Evolutionary conservation across 2,888 invertebrate species (phyloP), one percentile per base, ranked within the genome.

Genomic region (Microctonus hyperodae): DNA sequence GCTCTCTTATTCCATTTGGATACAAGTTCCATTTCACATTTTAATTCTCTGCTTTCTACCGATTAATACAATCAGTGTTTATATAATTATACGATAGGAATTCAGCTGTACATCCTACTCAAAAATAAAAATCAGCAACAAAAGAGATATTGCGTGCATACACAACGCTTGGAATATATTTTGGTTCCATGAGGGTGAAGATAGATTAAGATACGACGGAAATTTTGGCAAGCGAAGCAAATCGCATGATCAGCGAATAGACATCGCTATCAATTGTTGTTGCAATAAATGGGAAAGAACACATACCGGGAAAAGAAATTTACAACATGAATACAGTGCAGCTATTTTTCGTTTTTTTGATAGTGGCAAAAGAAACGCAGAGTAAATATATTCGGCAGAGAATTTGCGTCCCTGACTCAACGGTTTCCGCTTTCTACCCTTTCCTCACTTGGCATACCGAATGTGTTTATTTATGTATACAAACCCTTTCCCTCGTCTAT

Each of bases 181-280:
- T n/a, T 53, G 28, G 37, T 50, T 58, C 9, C 37, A 57, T 23
- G 51, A 31, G 44, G 23, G 37, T 37, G 57, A 66, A 53, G 35
- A 1, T 13, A 11, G 50, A 25, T 31, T 61, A 61, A 66, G 61
- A 66, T 62, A 57, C 50, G 56, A 55, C 44, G 28, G 60, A 20
- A 22, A 50, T 66, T 53, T 61, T 31, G 61, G 57, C 62, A 35
- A 62, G 57, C 56, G 50, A 37, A 66, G 56, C 61, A 56, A 48
- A 57, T 48, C 33, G 48, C 62, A n/a, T 37, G n/a, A 37, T 3
- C n/a, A 56, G 56, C 37, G 25, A 66, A 66, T 37, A 62, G 64
- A 69, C 65, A 69, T 65, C 63, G 69, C 70, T 72, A 74, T 75
- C 75, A 77, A 75, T 76, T 74, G 75, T 72, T 69, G 73, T 74